Percentiles rank a stretch among this genome's conserved stretches.
Evolutionary conservation across 2,113 vertebrate genomes (phyloP).

Genomic region (Eulacestoma nigropectus): DNA sequence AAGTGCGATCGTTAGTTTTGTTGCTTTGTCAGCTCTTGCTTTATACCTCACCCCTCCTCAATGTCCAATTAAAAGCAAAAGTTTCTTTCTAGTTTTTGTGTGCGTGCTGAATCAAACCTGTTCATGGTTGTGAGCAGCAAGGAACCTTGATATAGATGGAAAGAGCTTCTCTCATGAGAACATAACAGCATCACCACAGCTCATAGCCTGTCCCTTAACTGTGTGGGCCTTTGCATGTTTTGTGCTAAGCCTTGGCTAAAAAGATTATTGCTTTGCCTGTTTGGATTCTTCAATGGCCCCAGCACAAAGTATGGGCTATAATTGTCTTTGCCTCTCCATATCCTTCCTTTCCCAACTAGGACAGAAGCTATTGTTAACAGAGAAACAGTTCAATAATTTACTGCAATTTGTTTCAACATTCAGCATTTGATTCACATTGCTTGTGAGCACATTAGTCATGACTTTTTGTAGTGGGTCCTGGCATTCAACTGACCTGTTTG

Average conservation of each 20-base stretch:
- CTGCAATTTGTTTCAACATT: background rate
- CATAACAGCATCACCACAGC: background rate
- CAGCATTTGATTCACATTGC: background rate
- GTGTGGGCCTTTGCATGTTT: background rate
- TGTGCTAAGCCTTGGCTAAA: background rate
- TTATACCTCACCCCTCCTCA: too few species aligned
- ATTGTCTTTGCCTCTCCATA: background rate
- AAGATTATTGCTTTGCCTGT: background rate
- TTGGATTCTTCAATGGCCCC: background rate
- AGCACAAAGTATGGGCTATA: background rate
- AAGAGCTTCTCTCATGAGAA: background rate
- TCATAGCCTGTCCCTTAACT: background rate
- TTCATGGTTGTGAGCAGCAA: background rate
- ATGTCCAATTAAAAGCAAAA: background rate
- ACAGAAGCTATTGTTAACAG: background rate
- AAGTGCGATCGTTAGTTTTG: background rate
- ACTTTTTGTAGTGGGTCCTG: background rate
- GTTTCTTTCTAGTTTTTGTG: fast-evolving
- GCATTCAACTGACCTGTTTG: background rate
- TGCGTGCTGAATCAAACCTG: background rate
- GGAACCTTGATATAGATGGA: background rate
- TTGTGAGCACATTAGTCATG: background rate
- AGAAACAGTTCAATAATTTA: background rate
- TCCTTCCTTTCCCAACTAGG: background rate
- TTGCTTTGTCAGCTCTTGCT: background rate